Conservation (phyloP, 2,113 vertebrate species). For the Gambusia affinis region DNA sequence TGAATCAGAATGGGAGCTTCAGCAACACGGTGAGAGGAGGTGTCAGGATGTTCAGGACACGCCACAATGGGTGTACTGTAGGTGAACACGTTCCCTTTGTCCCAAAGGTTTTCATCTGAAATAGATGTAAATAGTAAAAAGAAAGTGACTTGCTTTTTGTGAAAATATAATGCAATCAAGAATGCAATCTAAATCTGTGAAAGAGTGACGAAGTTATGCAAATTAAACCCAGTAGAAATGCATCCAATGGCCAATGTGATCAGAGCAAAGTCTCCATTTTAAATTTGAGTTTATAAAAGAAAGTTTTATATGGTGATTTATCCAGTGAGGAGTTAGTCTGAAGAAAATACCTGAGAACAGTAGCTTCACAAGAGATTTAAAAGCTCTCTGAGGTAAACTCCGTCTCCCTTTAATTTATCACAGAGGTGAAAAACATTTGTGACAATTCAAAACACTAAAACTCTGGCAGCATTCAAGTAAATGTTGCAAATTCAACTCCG, state of each 20-base stretch:
- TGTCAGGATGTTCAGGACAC: conserved; percentile 21
- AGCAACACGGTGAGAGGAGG: conserved; percentile 62
- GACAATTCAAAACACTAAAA: background rate
- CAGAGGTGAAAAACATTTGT: background rate
- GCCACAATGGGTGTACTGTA: conserved; percentile 10
- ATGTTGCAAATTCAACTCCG: background rate
- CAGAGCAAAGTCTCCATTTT: background rate
- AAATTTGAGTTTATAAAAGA: background rate
- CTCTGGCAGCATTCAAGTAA: background rate
- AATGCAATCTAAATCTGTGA: background rate
- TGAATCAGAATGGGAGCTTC: conserved; percentile 55
- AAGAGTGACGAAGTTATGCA: background rate
- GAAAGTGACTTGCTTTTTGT: background rate
- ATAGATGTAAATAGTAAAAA: background rate
- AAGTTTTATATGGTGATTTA: background rate
- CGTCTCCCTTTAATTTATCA: too few relatives aligned
- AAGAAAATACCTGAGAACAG: background rate
- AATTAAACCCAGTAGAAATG: background rate
- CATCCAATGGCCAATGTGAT: background rate
- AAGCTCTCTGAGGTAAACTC: too few relatives aligned
- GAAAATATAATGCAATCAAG: too few relatives aligned
- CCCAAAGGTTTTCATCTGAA: background rate
- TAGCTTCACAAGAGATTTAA: too few relatives aligned
- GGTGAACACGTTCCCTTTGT: background rate
- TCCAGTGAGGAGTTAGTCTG: background rate